These are phyloP conservation scores for Natrix natrix DNA, from an alignment of 2,797 vertebrate species.

Conservation along the genomic window DNA sequence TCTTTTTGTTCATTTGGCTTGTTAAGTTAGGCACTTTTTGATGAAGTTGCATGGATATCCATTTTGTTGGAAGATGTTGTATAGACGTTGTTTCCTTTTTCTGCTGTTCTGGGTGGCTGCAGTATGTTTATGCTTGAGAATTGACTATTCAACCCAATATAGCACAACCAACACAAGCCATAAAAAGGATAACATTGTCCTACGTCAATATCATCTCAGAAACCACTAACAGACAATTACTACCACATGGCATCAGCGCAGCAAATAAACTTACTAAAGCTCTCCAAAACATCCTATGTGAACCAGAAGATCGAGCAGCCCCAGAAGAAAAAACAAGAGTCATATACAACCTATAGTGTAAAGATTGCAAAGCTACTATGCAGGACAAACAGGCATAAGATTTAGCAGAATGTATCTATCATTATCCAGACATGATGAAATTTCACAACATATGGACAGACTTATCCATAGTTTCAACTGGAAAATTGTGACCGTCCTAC, in stretches of 20 bases:
- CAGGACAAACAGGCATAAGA: too few species aligned
- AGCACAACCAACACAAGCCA: not conserved
- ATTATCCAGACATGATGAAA: not conserved
- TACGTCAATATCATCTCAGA: not conserved
- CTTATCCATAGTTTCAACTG: not conserved
- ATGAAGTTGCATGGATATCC: too few species aligned
- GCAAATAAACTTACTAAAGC: not conserved
- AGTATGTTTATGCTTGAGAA: not conserved
- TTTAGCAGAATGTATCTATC: too few species aligned
- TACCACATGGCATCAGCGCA: not conserved
- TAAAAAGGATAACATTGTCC: not conserved
- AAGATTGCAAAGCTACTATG: too few species aligned
- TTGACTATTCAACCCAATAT: not conserved
- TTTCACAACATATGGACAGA: not conserved
- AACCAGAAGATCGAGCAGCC: not conserved
- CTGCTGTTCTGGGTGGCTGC: not conserved
- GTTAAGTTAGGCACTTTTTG: too few species aligned
- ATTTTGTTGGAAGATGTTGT: too few species aligned
- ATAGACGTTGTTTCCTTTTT: not conserved
- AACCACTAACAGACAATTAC: not conserved
- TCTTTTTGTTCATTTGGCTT: too few species aligned
- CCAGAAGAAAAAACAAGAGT: not conserved
- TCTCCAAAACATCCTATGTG: not conserved
- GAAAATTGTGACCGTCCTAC: not conserved
- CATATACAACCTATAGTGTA: not conserved